A percentile compares a stretch with the other conserved stretches of the same genome.
Evolutionary conservation across 2,888 invertebrate species (phyloP).

Genomic region (Neoaliturus tenellus): DNA sequence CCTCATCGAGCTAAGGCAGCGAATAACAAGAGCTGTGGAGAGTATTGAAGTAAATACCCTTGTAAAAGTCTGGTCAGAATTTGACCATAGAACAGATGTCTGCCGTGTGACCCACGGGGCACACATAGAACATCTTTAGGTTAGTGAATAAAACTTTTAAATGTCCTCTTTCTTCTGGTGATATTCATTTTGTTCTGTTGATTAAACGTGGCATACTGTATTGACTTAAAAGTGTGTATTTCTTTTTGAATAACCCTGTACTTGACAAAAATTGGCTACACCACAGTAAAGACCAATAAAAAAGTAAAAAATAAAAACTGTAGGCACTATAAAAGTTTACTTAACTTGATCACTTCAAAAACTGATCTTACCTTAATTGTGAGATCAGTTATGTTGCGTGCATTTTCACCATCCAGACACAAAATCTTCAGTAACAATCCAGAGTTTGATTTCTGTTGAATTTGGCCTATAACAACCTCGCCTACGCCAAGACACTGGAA

Average conservation of each 20-base stretch:
- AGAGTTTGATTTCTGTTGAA: conserved; percentile 83
- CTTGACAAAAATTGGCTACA: too few relatives aligned
- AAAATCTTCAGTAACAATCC: conserved; percentile 88
- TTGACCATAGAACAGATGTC: conserved; percentile 25
- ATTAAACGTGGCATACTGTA: too few relatives aligned
- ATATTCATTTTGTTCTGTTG: too few relatives aligned
- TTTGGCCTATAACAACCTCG: conserved; percentile 86
- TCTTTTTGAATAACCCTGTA: too few relatives aligned
- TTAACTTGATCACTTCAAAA: too few relatives aligned
- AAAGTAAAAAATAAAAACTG: too few relatives aligned
- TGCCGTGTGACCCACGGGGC: conserved; percentile 29
- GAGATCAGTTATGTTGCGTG: conserved; percentile 89
- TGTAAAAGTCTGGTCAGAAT: conserved; percentile 19
- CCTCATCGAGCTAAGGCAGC: conserved; percentile 34
- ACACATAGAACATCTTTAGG: conserved; percentile 41
- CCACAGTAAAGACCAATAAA: too few relatives aligned
- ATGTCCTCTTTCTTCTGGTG: too few relatives aligned
- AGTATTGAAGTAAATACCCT: conserved; percentile 37
- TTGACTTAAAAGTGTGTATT: too few relatives aligned
- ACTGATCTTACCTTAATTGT: conserved; percentile 86
- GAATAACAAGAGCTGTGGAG: conserved; percentile 45
- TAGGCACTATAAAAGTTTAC: too few relatives aligned
- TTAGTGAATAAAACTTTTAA: too few relatives aligned
- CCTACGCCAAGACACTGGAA: conserved; percentile 72
- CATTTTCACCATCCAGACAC: conserved; percentile 87